Evolutionary conservation across 2,113 vertebrate genomes (phyloP).

Genomic region (Perca fluviatilis): DNA sequence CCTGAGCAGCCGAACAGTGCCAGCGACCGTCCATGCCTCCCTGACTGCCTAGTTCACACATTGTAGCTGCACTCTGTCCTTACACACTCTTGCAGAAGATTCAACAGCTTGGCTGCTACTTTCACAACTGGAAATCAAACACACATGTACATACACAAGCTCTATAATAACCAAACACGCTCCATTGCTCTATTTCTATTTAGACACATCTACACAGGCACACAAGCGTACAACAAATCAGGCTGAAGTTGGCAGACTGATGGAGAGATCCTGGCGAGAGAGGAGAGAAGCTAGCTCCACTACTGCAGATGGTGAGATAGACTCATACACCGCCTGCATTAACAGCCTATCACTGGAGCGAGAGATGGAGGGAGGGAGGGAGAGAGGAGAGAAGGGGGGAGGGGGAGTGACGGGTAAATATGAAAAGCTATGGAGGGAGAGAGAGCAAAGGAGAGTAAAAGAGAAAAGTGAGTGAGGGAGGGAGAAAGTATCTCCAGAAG

Average conservation of each 20-base stretch:
- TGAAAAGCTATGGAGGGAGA: constrained; percentile 75
- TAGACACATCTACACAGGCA: constrained; percentile 44
- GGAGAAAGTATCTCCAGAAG: constrained; percentile 51
- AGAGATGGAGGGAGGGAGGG: constrained; percentile 31
- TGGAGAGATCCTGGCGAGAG: constrained; percentile 76
- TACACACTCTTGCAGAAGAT: constrained; percentile 66
- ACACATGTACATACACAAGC: constrained; percentile 43
- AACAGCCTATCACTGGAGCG: constrained; percentile 93
- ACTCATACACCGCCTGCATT: constrained; percentile 93
- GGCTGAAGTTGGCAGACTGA: constrained; percentile 66
- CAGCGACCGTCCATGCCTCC: constrained; percentile 98
- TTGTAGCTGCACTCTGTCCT: constrained; percentile 68
- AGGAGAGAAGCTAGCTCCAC: constrained; percentile 88
- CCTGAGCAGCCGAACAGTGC: constrained; percentile 98
- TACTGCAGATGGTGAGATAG: constrained; percentile 93
- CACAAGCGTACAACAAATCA: constrained; percentile 50
- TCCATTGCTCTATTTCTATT: constrained; percentile 63
- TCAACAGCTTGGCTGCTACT: constrained; percentile 70
- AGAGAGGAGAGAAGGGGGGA: background rate
- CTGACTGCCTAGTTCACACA: constrained; percentile 93
- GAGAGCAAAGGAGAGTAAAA: constrained; percentile 61
- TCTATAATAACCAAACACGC: constrained; percentile 49
- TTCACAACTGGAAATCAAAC: constrained; percentile 64
- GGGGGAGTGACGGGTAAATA: constrained; percentile 66
- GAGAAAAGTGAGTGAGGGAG: constrained; percentile 35